A percentile compares a stretch with the other conserved stretches of the same genome.
Conservation (phyloP, 1,140 invertebrate genomes). For the Ceratosolen solmsi region DNA sequence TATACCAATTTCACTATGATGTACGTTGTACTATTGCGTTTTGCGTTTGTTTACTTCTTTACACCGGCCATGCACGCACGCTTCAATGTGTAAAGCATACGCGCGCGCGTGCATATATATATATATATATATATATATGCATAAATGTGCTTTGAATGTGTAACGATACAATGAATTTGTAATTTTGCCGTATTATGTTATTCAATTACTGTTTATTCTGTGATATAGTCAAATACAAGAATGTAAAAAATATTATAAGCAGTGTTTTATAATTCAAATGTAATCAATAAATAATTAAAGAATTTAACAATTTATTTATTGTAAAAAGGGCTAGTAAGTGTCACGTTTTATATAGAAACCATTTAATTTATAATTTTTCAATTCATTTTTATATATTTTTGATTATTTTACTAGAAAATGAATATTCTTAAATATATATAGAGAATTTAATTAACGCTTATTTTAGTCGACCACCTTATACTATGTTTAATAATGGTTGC, state of each 20-base stretch:
- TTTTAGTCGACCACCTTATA: neutral
- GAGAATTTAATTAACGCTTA: neutral
- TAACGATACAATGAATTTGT: neutral
- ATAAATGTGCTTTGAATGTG: neutral
- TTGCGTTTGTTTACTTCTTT: constrained; percentile 10
- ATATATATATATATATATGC: neutral
- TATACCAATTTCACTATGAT: neutral
- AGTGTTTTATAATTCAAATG: neutral
- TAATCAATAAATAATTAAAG: neutral
- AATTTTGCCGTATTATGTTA: neutral
- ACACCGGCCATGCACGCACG: too few relatives aligned
- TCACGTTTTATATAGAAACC: neutral
- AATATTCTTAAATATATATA: neutral
- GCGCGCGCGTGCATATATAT: too few relatives aligned
- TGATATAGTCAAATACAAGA: too few relatives aligned
- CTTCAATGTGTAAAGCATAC: too few relatives aligned
- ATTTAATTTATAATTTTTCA: neutral
- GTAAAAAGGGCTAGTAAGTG: neutral
- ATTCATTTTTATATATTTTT: neutral
- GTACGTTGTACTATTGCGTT: neutral
- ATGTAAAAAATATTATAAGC: too few relatives aligned
- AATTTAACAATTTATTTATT: neutral
- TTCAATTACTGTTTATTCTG: neutral
- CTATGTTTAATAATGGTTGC: neutral
- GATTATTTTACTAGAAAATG: neutral